Evolutionary conservation across 2,888 invertebrate genomes (phyloP).

Genomic region (Paralinhomoeus sp.): DNA sequence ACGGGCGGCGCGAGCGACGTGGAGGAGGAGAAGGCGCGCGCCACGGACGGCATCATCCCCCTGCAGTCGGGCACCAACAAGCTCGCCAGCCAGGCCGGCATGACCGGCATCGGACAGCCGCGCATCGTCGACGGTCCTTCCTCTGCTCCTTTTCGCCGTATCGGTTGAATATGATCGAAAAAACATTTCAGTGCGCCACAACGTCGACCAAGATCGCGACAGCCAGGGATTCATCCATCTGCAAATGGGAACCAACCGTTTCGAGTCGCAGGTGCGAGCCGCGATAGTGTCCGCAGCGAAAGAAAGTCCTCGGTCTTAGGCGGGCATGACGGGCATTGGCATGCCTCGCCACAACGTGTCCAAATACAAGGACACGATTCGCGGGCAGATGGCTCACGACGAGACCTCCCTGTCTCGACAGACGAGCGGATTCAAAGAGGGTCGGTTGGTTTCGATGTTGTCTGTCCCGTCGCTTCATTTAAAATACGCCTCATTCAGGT

Average conservation of each 20-base stretch:
- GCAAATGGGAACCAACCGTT: slow-evolving; percentile 24
- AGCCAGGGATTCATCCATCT: slow-evolving; percentile 26
- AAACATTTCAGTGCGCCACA: background rate
- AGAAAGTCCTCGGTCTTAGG: background rate
- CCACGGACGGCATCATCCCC: slow-evolving; percentile 30
- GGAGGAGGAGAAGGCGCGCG: slow-evolving; percentile 23
- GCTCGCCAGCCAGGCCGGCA: slow-evolving; percentile 33
- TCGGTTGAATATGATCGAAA: background rate
- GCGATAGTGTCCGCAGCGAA: slow-evolving; percentile 1
- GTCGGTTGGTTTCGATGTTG: slow-evolving; percentile 2
- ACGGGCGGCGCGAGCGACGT: slow-evolving; percentile 22
- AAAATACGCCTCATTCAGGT: no score
- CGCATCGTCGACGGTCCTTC: slow-evolving; percentile 29
- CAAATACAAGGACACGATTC: slow-evolving; percentile 15
- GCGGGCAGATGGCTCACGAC: slow-evolving; percentile 25
- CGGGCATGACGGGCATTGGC: slow-evolving; percentile 12
- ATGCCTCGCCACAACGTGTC: slow-evolving; percentile 11
- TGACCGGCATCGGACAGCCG: slow-evolving; percentile 34
- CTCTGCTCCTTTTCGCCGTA: slow-evolving; percentile 4
- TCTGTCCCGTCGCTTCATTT: no score
- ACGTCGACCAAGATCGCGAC: slow-evolving; percentile 19
- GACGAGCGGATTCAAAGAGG: slow-evolving; percentile 24
- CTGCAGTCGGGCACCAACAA: slow-evolving; percentile 35
- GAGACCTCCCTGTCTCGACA: slow-evolving; percentile 20
- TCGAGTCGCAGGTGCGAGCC: slow-evolving; percentile 20